Evolutionary conservation across 2,797 vertebrate species (phyloP).

Genomic region (Protosalanx chinensis): DNA sequence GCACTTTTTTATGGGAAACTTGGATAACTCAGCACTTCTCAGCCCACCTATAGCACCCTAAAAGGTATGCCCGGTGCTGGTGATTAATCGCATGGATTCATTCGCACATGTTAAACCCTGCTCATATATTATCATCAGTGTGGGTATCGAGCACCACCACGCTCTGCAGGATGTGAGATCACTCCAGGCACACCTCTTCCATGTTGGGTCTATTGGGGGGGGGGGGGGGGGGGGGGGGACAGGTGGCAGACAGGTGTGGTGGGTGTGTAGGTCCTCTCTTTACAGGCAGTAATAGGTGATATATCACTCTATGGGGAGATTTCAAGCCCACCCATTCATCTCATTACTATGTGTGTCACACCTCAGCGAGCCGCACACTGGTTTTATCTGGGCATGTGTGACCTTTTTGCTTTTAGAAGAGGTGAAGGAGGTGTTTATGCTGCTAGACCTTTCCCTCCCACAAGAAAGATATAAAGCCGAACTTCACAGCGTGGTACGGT

Average conservation of each 20-base stretch:
- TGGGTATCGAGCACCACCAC: background rate
- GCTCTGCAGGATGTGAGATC: conserved; percentile 12
- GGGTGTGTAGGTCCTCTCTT: background rate
- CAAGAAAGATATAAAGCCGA: too few species aligned
- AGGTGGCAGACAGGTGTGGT: conserved; percentile 4
- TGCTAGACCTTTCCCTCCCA: too few species aligned
- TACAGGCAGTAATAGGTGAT: background rate
- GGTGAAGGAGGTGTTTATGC: too few species aligned
- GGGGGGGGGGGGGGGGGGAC: conserved; percentile 2
- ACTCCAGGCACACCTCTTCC: conserved; percentile 28
- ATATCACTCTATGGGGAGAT: background rate
- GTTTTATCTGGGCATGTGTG: too few species aligned
- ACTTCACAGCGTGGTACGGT: too few species aligned
- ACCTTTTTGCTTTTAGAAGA: too few species aligned
- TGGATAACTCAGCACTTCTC: background rate
- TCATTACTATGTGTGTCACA: conserved; percentile 53
- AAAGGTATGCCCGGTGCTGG: background rate
- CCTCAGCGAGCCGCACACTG: conserved; percentile 15
- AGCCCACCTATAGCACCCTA: background rate
- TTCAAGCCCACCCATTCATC: conserved; percentile 15
- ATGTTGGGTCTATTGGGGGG: conserved; percentile 14
- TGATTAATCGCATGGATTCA: background rate
- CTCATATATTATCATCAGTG: conserved; percentile 35
- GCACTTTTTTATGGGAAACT: background rate
- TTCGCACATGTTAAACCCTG: background rate